Percentiles rank a stretch among this genome's conserved stretches.
These are phyloP conservation scores for Poeciliopsis occidentalis DNA, from an alignment of 2,113 vertebrate genomes.

Conservation along the genomic window DNA sequence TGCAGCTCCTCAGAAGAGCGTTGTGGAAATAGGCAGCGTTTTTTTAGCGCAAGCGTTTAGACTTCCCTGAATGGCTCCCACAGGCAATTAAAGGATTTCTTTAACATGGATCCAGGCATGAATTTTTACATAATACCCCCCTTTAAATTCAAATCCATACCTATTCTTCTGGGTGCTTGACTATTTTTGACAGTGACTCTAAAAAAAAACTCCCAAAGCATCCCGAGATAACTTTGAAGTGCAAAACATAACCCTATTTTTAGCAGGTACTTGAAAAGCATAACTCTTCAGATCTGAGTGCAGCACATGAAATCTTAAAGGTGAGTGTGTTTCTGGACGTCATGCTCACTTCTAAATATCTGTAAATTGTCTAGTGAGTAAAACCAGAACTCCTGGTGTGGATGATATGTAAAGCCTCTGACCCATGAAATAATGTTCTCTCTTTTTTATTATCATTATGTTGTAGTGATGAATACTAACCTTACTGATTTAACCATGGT, in stretches of 20 bases:
- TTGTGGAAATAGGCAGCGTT: no score
- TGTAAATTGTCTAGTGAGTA: constrained; percentile 2
- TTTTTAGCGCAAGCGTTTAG: no score
- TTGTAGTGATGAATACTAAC: constrained; percentile 19
- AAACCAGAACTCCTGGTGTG: constrained; percentile 13
- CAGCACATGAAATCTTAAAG: not conserved
- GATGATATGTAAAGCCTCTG: constrained; percentile 10
- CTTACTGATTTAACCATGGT: constrained; percentile 6
- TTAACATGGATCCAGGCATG: no score
- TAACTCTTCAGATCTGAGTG: not conserved
- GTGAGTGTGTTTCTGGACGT: not conserved
- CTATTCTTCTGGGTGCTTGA: not conserved
- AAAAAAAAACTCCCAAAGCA: not conserved
- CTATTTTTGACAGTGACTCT: not conserved
- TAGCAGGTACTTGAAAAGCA: not conserved
- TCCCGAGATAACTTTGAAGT: no score
- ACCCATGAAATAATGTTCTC: constrained; percentile 29
- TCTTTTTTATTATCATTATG: constrained; percentile 5
- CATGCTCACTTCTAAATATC: not conserved
- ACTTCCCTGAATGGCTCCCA: no score
- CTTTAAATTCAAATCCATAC: not conserved
- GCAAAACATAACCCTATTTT: no score
- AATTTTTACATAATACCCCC: no score
- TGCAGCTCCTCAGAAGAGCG: no score
- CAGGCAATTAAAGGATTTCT: no score